Base-by-base conservation (phyloP, 1,140 invertebrate species). In the Schlechtendalia chinensis region DNA sequence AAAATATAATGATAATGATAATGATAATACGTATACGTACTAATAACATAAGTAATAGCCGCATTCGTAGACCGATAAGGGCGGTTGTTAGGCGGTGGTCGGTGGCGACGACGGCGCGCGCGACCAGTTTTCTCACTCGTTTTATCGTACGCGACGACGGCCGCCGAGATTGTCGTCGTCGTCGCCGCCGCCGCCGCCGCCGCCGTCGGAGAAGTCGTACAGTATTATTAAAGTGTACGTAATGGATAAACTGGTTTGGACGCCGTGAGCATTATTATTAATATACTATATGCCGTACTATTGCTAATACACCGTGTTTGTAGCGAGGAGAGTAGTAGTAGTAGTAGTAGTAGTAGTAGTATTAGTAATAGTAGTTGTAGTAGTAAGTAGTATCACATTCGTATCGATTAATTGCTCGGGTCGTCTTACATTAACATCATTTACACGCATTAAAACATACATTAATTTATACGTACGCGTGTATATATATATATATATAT, bases 241-340 rank as follows among this genome's bases (percentile, higher is more conserved):
- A 72, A 72, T 72, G 69, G 69, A 72, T 72, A 72, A 72, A 72
- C 69, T 72, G 69, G 69, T 72, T 72, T 72, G 47, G 50, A 47
- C 47, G 69, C 50, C 47, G 69, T 29, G 69, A 53, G 65, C 45
- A 24, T 69, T 39, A 67, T 29, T n/a, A n/a, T 22, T 32, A 17
- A 39, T 67, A 39, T 10, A 17, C 8, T 32, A 65, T 22, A 45
- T 14, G 11, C 39, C 12, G 11, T 47, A 63, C 29, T 32, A 67
- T 45, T 39, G 8, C 32, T 39, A 39, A n/a, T n/a, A n/a, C n/a
- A n/a, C n/a, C 32, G 32, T 39, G 32, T 39, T 39, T 4, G 3
- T 39, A 39, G 3, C 8, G n/a, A n/a, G n/a, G n/a, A n/a, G n/a
- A 39, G 3, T 39, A 39, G 8, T 39, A 39, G 8, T 39, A 39